phyloP scores from a whole-genome alignment of 2,888 invertebrate species.

The Trachelus tabidus region DNA sequence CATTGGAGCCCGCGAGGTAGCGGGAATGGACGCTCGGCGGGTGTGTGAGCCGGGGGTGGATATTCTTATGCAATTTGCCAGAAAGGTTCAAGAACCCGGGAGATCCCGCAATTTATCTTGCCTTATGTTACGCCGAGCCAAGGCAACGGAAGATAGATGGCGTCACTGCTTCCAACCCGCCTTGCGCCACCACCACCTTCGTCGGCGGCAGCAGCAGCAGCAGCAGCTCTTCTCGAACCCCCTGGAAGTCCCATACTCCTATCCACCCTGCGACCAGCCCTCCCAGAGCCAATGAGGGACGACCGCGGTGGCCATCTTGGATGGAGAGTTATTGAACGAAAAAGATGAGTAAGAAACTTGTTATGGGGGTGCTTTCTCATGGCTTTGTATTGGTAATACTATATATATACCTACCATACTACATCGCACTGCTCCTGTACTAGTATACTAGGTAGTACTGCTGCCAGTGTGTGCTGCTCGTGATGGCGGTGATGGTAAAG shows the following conservation, averaged over 20 bases:
- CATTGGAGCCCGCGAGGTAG: slow-evolving; percentile 62
- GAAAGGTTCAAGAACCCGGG: slow-evolving; percentile 67
- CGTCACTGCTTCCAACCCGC: slow-evolving; percentile 64
- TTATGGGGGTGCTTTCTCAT: slow-evolving; percentile 63
- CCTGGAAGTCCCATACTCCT: slow-evolving; percentile 48
- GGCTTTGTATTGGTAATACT: neutral
- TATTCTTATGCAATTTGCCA: slow-evolving; percentile 68
- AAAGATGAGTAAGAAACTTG: slow-evolving; percentile 68
- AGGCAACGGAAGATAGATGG: slow-evolving; percentile 67
- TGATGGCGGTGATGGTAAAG: slow-evolving; percentile 38
- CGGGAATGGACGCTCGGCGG: slow-evolving; percentile 31
- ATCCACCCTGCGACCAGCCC: slow-evolving; percentile 61
- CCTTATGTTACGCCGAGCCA: slow-evolving; percentile 67
- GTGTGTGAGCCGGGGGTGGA: slow-evolving; percentile 51
- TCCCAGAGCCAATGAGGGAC: slow-evolving; percentile 67
- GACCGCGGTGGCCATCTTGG: slow-evolving; percentile 68
- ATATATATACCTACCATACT: neutral
- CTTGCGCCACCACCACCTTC: slow-evolving; percentile 34
- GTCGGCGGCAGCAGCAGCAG: slow-evolving; percentile 20
- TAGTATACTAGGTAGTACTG: neutral
- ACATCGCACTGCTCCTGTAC: neutral
- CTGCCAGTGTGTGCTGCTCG: slow-evolving; percentile 8
- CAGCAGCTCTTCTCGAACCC: slow-evolving; percentile 39
- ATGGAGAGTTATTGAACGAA: slow-evolving; percentile 68
- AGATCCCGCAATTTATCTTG: slow-evolving; percentile 68